Evolutionary conservation across 2,113 vertebrate genomes (phyloP).

Genomic region (Vulpes vulpes): DNA sequence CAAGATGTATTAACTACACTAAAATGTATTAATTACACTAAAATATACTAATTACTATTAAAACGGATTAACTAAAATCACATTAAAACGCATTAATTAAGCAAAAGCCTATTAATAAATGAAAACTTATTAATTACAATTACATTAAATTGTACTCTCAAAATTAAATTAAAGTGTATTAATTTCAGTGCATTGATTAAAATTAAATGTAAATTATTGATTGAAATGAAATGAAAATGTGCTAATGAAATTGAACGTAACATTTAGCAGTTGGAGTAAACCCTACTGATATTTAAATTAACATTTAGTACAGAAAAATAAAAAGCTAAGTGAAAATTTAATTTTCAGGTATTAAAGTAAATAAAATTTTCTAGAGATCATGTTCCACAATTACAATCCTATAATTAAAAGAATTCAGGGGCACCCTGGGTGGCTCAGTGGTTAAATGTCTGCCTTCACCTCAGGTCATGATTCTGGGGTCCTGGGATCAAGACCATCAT

Average conservation of each 20-base stretch:
- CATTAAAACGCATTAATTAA: not conserved
- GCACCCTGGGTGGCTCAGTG: too few relatives aligned
- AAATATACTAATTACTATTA: not conserved
- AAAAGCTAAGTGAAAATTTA: not conserved
- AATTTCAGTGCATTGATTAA: not conserved
- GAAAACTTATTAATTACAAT: not conserved
- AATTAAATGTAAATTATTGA: not conserved
- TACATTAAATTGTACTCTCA: not conserved
- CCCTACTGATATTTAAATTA: not conserved
- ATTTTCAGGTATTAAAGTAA: not conserved
- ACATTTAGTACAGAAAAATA: not conserved
- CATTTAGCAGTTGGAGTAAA: not conserved
- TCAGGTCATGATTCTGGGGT: too few relatives aligned
- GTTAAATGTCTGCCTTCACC: too few relatives aligned
- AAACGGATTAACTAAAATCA: not conserved
- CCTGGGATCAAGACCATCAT: too few relatives aligned
- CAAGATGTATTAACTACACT: not conserved
- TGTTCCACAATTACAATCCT: not conserved
- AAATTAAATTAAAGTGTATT: not conserved
- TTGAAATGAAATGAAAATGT: not conserved
- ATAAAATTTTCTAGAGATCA: not conserved
- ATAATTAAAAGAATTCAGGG: not conserved
- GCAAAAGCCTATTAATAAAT: not conserved
- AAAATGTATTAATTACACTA: not conserved
- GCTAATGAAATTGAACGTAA: not conserved